A percentile compares a stretch with the other conserved stretches of the same genome.
Evolutionary conservation across 2,113 vertebrate genomes (phyloP).

Genomic region (Furnarius figulus): DNA sequence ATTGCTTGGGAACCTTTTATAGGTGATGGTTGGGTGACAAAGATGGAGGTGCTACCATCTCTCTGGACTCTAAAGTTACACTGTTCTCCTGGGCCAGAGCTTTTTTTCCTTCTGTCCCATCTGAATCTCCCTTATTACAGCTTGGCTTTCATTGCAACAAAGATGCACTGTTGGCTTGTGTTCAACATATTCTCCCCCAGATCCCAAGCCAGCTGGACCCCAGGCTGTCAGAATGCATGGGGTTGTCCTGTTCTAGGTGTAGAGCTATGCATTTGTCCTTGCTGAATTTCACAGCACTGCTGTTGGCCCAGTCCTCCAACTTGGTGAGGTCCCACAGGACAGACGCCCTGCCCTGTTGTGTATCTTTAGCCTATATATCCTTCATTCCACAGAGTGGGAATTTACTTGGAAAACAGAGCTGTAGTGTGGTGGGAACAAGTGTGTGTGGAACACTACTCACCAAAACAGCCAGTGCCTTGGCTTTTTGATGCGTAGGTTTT

Average conservation of each 20-base stretch:
- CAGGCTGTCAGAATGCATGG: background rate
- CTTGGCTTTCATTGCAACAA: background rate
- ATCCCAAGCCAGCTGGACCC: background rate
- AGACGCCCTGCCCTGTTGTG: background rate
- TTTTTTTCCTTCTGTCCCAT: background rate
- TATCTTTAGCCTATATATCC: background rate
- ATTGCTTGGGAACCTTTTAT: background rate
- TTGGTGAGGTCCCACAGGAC: background rate
- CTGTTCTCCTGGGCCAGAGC: background rate
- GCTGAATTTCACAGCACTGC: background rate
- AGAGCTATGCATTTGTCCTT: background rate
- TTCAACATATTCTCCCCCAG: background rate
- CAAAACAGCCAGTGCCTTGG: background rate
- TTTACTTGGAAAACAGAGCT: background rate
- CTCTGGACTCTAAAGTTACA: background rate
- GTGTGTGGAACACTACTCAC: background rate
- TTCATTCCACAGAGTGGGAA: background rate
- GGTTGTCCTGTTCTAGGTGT: background rate
- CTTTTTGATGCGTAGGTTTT: background rate
- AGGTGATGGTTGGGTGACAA: background rate
- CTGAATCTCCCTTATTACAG: background rate
- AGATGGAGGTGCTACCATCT: background rate
- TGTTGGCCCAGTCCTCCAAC: background rate
- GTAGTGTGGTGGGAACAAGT: background rate
- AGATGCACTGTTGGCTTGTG: background rate